These are phyloP conservation scores for Sepioteuthis lessoniana DNA, from an alignment of 2,888 invertebrate species.

Conservation along the genomic window DNA sequence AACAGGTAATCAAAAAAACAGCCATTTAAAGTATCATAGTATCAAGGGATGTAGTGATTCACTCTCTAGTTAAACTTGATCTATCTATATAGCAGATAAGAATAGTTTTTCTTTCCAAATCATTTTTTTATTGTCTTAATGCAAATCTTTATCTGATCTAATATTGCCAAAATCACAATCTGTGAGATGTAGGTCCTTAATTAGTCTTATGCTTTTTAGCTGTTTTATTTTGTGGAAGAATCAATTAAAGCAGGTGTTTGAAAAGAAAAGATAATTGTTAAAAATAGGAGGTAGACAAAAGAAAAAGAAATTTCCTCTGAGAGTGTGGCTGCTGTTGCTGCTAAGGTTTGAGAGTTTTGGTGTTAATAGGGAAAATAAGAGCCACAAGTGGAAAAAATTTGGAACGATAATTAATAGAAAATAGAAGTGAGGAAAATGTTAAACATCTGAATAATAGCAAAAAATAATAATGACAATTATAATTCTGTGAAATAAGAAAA, in stretches of 20 bases:
- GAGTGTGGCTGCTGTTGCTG: not conserved
- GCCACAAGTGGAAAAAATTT: not conserved
- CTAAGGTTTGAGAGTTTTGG: not conserved
- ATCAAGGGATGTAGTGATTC: no score
- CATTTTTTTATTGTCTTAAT: not conserved
- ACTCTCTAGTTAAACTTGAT: not conserved
- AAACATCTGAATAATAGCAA: not conserved
- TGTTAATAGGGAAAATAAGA: not conserved
- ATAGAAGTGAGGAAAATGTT: not conserved
- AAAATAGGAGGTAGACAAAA: not conserved
- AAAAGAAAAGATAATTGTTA: not conserved
- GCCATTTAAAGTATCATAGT: no score
- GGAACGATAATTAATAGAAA: not conserved
- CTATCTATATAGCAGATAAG: not conserved
- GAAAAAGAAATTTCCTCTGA: not conserved
- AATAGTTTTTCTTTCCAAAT: not conserved
- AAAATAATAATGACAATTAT: not conserved
- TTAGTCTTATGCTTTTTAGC: no score
- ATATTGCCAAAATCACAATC: no score
- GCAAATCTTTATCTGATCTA: not conserved
- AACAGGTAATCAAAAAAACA: no score
- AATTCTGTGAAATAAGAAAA: not conserved
- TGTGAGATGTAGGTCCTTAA: not conserved
- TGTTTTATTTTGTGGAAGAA: not conserved
- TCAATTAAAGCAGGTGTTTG: not conserved